Base-by-base conservation (phyloP, 1,140 invertebrate species). In the Nebria ingens region DNA sequence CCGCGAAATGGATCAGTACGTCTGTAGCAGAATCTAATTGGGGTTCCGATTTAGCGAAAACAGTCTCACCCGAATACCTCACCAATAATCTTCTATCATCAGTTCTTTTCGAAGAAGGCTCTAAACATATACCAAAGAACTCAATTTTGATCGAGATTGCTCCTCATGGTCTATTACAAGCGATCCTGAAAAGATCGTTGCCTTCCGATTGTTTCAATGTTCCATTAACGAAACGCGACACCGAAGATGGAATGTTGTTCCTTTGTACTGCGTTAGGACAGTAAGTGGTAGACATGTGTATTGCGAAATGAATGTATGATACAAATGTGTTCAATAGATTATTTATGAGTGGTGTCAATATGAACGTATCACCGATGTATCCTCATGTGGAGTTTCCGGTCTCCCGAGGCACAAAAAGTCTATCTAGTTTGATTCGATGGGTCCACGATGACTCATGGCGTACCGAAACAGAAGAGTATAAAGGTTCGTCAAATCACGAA, bases 11-110 rank as follows among this genome's bases (percentile, higher is more conserved):
- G 93, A 69, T 96, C 0, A 91, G 89, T 61, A 86, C 90, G 0
- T 96, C 92, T 0, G 81, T 93, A 19, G 81, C 84, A 0, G 83
- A 91, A 64, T 57, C 56, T 1, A 45, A 45, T 12, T 95, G 91
- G 93, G 77, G 81, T n/a, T 74, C 79, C 2, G 67, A 82, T 0
- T 68, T 80, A 2, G 82, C 85, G 1, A 75, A 80, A 54, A 65
- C 80, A 11, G 93, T 85, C 0, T 95, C 91, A 0, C 85, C 93
- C 2, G 89, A 92, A 62, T 98, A 98, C 66, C 90, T 93, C 65
- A 92, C 92, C 0, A 95, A 97, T 67, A 97, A 97, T 69, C 72
- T 96, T 2, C 70, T 93, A 40, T 84, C 71, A 59, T 83, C 89
- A 17, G 92, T 96, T 0, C 71, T 92, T 0, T 96, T 96, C 64